Evolutionary conservation across 2,888 invertebrate genomes (phyloP).

Genomic region (Plagodis dolabraria): DNA sequence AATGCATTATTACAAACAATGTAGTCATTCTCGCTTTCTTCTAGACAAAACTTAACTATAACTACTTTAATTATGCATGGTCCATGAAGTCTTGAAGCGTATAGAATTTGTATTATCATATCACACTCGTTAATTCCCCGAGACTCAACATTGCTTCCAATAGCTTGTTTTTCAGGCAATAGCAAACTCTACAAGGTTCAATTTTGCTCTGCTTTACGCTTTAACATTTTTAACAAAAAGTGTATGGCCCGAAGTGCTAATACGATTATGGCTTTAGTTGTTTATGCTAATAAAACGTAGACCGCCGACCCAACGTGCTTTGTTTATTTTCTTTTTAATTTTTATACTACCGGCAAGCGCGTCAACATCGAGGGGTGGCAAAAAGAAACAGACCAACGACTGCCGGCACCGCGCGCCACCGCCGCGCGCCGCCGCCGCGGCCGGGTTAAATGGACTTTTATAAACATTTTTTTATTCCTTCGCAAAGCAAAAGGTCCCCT

Average conservation of each 20-base stretch:
- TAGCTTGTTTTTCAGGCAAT: background rate
- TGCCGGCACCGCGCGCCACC: conserved; percentile 6
- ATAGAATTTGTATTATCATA: too few relatives aligned
- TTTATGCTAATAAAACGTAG: conserved; percentile 50
- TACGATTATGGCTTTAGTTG: conserved; percentile 49
- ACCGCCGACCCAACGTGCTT: conserved; percentile 42
- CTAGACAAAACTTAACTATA: too few relatives aligned
- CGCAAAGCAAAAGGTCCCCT: conserved; percentile 43
- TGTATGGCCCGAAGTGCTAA: conserved; percentile 27
- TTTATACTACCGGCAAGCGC: conserved; percentile 53
- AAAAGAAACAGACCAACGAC: conserved; percentile 48
- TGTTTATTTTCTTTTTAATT: conserved; percentile 66
- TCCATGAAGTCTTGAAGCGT: too few relatives aligned
- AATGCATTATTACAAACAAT: too few relatives aligned
- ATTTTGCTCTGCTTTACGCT: background rate
- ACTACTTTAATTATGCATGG: too few relatives aligned
- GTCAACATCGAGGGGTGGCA: conserved; percentile 62
- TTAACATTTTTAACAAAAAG: conserved; percentile 10
- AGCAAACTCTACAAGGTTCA: background rate
- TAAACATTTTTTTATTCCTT: conserved; percentile 50
- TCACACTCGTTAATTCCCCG: too few relatives aligned
- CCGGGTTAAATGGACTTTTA: conserved; percentile 45
- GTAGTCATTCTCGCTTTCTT: too few relatives aligned
- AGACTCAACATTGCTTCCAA: background rate
- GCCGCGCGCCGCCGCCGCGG: conserved; percentile 25